Evolutionary conservation across 2,888 invertebrate species (phyloP), one percentile per base, ranked within the genome.

Genomic region (Orchesella flavescens): DNA sequence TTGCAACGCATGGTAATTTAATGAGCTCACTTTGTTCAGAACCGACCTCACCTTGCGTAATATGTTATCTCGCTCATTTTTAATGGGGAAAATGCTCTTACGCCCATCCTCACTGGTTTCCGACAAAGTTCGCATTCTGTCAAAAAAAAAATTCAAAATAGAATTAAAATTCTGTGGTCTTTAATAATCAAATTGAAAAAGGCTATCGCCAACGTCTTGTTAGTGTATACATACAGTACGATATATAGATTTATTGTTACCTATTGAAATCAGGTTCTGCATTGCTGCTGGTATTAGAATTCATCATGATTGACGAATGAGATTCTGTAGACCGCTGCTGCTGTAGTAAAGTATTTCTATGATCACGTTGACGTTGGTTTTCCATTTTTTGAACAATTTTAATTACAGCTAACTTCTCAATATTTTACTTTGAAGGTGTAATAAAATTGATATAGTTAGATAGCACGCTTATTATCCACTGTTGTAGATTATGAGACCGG

Each of bases 41-140:
- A 88, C 87, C 81, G 88, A 87, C 86, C 88, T 86, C 86, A 88
- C 88, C 87, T 88, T 87, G 83, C 88, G 86, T 68, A 87, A 61
- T 71, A 87, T 53, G 59, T 86, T 83, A 43, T 88, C 88, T 57
- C 84, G 85, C 59, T 88, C 87, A 83, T 86, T 87, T 75, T 86
- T 86, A 24, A 86, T 85, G 49, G 88, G 87, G 80, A 88, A 88
- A 13, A 81, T 80, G 80, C 80, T 83, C 49, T 76, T 83, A 9
- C 76, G 21, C n/a, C 82, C 82, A 7, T 83, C 85, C 12, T 83
- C 83, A 72, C 80, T 83, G 7, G 79, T 84, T 10, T 79, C 79
- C 1, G 79, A 84, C 24, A 73, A 69, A 63, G 79, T 84, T 61
- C 84, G 55, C 75, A 79, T 57, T 61, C 83, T 83, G 44, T 55